Conservation (phyloP, 2,113 vertebrate genomes). For the Passer domesticus region DNA sequence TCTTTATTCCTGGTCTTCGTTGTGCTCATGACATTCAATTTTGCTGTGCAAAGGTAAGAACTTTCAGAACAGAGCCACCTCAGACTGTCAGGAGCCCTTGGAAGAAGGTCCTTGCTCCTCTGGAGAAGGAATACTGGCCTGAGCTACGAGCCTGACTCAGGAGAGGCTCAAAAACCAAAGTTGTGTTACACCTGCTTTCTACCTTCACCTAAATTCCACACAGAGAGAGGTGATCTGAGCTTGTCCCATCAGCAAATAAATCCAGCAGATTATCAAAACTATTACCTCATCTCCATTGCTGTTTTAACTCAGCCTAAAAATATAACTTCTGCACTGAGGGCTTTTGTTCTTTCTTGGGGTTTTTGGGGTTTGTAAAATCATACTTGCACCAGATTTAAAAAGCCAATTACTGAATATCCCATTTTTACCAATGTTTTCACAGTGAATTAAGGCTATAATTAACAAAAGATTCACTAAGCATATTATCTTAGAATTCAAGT, state of each 20-base stretch:
- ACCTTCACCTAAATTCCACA: not conserved
- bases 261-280: not conserved
- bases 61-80: not conserved
- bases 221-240: not conserved
- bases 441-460: not conserved
- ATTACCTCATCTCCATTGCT: not conserved
- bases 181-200: accelerated
- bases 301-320: not conserved
- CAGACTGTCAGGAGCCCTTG: not conserved
- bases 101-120: not conserved
- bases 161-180: not conserved
- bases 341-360: not conserved
- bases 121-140: not conserved
- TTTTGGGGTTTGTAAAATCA: not conserved
- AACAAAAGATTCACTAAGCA: not conserved
- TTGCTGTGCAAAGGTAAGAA: not conserved
- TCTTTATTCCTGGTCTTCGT: not conserved
- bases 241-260: not conserved
- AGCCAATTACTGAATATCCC: not conserved
- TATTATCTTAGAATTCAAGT: not conserved
- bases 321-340: not conserved
- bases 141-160: not conserved
- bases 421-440: not conserved
- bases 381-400: not conserved
- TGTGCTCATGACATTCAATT: not conserved